Percentiles rank a stretch among this genome's conserved stretches.
These are phyloP conservation scores for Acomys russatus DNA, from an alignment of 2,797 vertebrate species.

Conservation along the genomic window DNA sequence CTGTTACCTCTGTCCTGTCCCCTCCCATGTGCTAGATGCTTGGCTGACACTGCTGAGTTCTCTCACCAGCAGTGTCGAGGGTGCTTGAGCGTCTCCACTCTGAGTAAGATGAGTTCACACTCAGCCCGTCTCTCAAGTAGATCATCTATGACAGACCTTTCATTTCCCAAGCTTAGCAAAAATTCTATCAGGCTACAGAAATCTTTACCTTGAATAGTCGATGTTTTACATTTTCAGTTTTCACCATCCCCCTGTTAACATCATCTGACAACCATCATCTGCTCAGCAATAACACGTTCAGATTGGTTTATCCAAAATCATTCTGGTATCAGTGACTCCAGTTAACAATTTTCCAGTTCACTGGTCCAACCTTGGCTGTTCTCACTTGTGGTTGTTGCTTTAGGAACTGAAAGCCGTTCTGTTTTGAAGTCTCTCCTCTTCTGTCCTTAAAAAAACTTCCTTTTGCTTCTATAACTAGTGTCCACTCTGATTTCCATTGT, in stretches of 20 bases:
- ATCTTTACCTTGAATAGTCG: neutral
- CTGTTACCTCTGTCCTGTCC: neutral
- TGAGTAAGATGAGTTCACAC: neutral
- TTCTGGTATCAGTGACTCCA: neutral
- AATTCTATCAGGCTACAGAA: neutral
- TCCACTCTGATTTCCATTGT: neutral
- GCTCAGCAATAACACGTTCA: neutral
- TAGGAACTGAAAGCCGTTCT: neutral
- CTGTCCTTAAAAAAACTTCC: neutral
- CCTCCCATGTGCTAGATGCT: neutral
- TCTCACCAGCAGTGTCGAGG: neutral
- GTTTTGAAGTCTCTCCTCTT: neutral
- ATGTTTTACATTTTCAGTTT: neutral
- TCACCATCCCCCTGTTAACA: too few relatives aligned
- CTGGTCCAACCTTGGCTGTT: accelerated
- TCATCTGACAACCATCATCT: neutral
- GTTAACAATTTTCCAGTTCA: neutral
- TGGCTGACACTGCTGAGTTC: neutral
- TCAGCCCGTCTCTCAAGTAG: neutral
- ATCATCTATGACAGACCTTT: neutral
- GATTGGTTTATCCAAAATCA: neutral
- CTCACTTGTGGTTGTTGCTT: neutral
- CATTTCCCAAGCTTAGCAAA: neutral
- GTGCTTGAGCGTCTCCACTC: neutral
- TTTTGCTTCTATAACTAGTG: neutral